phyloP scores from a whole-genome alignment of 2,888 invertebrate genomes.

The Neoascia interrupta region DNA sequence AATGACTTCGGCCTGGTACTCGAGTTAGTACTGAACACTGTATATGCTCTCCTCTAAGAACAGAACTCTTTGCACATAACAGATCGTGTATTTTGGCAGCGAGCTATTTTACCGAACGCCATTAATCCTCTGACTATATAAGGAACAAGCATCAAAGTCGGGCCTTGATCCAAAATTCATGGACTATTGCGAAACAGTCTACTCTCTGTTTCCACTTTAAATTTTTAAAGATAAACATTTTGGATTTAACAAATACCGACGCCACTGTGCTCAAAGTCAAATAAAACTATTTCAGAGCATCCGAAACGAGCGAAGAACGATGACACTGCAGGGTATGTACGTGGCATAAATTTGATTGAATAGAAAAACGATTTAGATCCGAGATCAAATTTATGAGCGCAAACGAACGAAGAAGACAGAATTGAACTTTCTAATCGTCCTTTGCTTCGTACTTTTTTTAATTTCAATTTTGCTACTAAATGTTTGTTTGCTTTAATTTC shows the following conservation, averaged over 20 bases:
- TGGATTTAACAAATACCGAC: neutral
- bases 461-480: slow-evolving; percentile 7
- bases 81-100: too few species aligned
- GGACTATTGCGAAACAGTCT: too few species aligned
- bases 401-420: slow-evolving; percentile 61
- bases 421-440: slow-evolving; percentile 51
- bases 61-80: too few species aligned
- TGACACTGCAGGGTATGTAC: slow-evolving; percentile 62
- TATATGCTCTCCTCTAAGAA: too few species aligned
- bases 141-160: too few species aligned
- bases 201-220: too few species aligned
- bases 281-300: slow-evolving; percentile 21
- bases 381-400: slow-evolving; percentile 67
- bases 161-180: too few species aligned
- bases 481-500: slow-evolving; percentile 18
- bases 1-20: too few species aligned
- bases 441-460: slow-evolving; percentile 2
- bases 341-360: slow-evolving; percentile 69
- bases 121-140: too few species aligned
- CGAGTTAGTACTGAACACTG: too few species aligned
- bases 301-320: slow-evolving; percentile 38
- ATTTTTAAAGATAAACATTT: too few species aligned
- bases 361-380: slow-evolving; percentile 69
- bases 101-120: too few species aligned
- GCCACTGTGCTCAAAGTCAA: slow-evolving; percentile 15